Base-by-base conservation (phyloP, 2,888 invertebrate genomes). In the Euplexia lucipara region DNA sequence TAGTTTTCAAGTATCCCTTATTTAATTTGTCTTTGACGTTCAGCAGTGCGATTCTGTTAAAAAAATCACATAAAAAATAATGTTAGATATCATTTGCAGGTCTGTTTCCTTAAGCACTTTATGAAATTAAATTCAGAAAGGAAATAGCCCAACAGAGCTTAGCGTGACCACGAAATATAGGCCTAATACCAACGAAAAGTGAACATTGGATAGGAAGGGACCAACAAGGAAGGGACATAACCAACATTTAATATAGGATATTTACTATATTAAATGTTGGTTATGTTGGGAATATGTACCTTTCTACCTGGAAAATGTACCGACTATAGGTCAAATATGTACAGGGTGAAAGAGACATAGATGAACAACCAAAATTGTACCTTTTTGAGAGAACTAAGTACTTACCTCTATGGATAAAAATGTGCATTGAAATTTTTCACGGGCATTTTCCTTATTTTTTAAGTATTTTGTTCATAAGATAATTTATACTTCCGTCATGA, bases 1-100 rank as follows among this genome's bases (percentile, higher is more conserved):
- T 26, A 60, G 73, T 73, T 70, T 70, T 72, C 73, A 59, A 66
- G 59, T 39, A 49, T 18, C 41, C 9, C 37, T 45, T 30, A 72
- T 44, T 65, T 30, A 53, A 49, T 49, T 63, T 66, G 30, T 44
- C 52, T 64, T 44, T n/a, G 18, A 20, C 42, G 30, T 14, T 42
- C 34, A n/a, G n/a, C n/a, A n/a, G n/a, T n/a, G n/a, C n/a, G n/a
- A n/a, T 5, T 26, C 26, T 3, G 5, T 26, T 3, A 26, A 26
- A 26, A 26, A 2, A 26, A 26, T 26, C 5, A 26, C 26, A 26
- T 3, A 26, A 26, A 26, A 26, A 26, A 26, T 26, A 26, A 26
- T 26, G n/a, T n/a, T n/a, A 37, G 8, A 41, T 9, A 53, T 16
- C 34, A 44, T 68, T 73, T 53, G 34, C 3, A 22, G 22, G 42